Base-by-base conservation (phyloP, 2,113 vertebrate genomes). In the Macquaria ambigua region DNA sequence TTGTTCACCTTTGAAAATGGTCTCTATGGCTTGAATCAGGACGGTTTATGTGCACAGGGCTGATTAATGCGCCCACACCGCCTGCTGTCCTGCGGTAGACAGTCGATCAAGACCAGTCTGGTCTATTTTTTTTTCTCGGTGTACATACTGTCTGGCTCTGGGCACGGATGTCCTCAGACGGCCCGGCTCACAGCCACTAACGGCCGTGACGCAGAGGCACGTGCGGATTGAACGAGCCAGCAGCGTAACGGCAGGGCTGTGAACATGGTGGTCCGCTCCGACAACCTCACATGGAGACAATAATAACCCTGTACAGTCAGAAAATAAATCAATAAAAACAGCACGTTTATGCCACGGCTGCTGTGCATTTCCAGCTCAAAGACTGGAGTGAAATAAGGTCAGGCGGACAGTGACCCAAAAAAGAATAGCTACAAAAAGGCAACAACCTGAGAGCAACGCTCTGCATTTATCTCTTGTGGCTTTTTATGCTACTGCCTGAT, bases 111-210 rank as follows among this genome's bases (percentile, higher is more conserved):
- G 5, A 77, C 43, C 73, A 43, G 68, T 69, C 81, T 68, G 64
- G 37, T 41, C 34, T 34, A 34, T 59, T 58, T 31, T 66, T 41
- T 43, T 28, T 25, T 21, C 39, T 20, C 43, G 1, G 39, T 78
- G 53, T 64, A 67, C 78, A 28, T 72, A 16, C 82, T 70, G 93
- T 91, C 88, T 91, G 87, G 71, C 62, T 70, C 76, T 5, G 8
- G 11, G 75, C 43, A 3, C 39, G 37, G 64, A 1, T 93, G 92
- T 95, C 93, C 94, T 93, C 90, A 91, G 69, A 90, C 82, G 91
- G 85, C 88, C 88, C 85, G 80, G 78, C 71, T 67, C 85, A 25
- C 72, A 28, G 64, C 73, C 81, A 75, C 76, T 34, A 31, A 48
- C 79, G 72, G 77, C 84, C 34, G 90, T 90, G 91, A 93, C 91